Percentiles rank a stretch among this genome's conserved stretches.
Conservation (phyloP, 2,797 vertebrate genomes). For the Phaenicophaeus curvirostris region DNA sequence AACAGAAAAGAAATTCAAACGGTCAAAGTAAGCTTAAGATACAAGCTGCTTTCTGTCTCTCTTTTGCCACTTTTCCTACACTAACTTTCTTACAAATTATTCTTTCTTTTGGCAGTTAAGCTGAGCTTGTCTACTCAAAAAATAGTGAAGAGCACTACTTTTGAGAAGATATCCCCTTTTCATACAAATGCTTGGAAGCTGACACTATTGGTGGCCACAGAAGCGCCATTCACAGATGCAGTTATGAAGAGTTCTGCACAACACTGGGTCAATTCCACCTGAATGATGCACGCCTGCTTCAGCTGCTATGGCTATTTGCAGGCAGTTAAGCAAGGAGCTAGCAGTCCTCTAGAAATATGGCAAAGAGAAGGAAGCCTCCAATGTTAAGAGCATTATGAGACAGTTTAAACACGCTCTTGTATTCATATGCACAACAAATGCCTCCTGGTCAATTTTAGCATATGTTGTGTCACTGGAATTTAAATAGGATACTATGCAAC, state of each 20-base stretch:
- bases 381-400: accelerated
- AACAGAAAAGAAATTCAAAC: not conserved
- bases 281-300: accelerated
- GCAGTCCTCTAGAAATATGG: not conserved
- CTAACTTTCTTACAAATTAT: not conserved
- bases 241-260: not conserved
- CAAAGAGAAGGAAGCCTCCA: not conserved
- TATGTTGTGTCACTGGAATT: not conserved
- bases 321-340: not conserved
- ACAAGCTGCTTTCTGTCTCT: not conserved
- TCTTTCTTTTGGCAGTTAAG: not conserved
- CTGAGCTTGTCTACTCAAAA: not conserved
- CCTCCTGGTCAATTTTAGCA: not conserved
- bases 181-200: not conserved
- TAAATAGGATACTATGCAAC: not conserved
- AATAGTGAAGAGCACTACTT: not conserved
- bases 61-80: not conserved
- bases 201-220: not conserved
- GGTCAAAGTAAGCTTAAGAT: not conserved
- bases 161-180: not conserved
- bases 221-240: accelerated
- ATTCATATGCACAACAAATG: not conserved
- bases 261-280: not conserved
- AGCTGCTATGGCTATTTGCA: not conserved
- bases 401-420: not conserved